phyloP scores from a whole-genome alignment of 2,797 vertebrate genomes.

The Buphagus erythrorhynchus region DNA sequence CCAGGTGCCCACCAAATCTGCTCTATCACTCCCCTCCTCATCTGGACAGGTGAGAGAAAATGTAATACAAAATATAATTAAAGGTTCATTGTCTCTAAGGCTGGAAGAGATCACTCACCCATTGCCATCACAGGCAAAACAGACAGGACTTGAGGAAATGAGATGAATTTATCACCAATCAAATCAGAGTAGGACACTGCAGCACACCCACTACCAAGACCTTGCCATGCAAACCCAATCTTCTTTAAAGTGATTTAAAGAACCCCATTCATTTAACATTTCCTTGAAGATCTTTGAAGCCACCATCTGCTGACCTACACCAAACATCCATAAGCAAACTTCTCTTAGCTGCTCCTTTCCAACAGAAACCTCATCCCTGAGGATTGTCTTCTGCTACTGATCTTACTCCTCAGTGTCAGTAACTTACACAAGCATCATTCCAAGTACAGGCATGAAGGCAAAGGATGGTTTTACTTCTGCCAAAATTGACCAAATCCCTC shows the following conservation, averaged over 20 bases:
- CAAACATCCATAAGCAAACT: not conserved
- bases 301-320: not conserved
- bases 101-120: not conserved
- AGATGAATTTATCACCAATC: not conserved
- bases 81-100: not conserved
- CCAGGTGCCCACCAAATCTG: not conserved
- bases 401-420: not conserved
- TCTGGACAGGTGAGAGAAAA: not conserved
- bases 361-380: not conserved
- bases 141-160: not conserved
- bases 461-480: not conserved
- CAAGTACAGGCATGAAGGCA: not conserved
- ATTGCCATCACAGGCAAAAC: fast-evolving
- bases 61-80: not conserved
- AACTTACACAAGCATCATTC: not conserved
- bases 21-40: not conserved
- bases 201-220: not conserved
- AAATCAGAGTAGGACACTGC: not conserved
- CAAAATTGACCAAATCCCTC: not conserved
- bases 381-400: not conserved
- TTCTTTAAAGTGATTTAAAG: not conserved
- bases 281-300: not conserved
- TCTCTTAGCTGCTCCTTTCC: not conserved
- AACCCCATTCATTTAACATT: not conserved
- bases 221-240: not conserved